phyloP scores from a whole-genome alignment of 1,140 invertebrate species.

The Saccostrea cuccullata region DNA sequence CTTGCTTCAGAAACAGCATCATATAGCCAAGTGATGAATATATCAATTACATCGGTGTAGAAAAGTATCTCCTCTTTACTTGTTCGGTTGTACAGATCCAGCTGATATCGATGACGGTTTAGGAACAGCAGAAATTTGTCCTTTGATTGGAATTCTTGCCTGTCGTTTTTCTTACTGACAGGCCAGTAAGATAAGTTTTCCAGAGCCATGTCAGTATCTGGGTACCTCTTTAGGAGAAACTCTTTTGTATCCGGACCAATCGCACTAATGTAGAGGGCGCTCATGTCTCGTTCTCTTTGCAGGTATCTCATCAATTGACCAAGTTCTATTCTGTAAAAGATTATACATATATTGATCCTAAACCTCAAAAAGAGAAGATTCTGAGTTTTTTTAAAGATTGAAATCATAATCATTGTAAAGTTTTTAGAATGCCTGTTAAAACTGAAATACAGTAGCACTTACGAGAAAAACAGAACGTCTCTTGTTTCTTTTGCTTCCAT shows the following conservation, averaged over 20 bases:
- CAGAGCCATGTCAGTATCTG: conserved; percentile 66
- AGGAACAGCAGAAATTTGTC: conserved; percentile 62
- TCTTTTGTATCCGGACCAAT: conserved; percentile 66
- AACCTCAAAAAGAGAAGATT: no score
- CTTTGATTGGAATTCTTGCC: conserved; percentile 61
- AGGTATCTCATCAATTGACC: conserved; percentile 55
- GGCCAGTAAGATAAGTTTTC: conserved; percentile 68
- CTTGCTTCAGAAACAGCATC: conserved; percentile 42
- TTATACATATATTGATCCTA: no score
- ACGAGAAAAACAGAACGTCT: conserved; percentile 25
- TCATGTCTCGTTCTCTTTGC: conserved; percentile 72
- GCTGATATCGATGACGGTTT: conserved; percentile 60
- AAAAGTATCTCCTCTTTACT: conserved; percentile 42
- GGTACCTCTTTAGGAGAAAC: conserved; percentile 65
- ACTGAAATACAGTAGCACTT: neutral
- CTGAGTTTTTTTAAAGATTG: no score
- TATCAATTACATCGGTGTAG: conserved; percentile 52
- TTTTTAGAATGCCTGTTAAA: no score
- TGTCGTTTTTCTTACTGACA: conserved; percentile 45
- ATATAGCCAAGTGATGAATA: conserved; percentile 58
- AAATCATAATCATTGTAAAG: no score
- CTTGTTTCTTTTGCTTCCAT: conserved; percentile 48
- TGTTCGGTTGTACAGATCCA: conserved; percentile 43
- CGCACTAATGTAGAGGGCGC: conserved; percentile 68
- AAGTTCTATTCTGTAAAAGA: conserved; percentile 12